Evolutionary conservation across 64 coral and sea anemone genomes (phyloP), one percentile per base, ranked within the genome.

Genomic region (Actinia equina): DNA sequence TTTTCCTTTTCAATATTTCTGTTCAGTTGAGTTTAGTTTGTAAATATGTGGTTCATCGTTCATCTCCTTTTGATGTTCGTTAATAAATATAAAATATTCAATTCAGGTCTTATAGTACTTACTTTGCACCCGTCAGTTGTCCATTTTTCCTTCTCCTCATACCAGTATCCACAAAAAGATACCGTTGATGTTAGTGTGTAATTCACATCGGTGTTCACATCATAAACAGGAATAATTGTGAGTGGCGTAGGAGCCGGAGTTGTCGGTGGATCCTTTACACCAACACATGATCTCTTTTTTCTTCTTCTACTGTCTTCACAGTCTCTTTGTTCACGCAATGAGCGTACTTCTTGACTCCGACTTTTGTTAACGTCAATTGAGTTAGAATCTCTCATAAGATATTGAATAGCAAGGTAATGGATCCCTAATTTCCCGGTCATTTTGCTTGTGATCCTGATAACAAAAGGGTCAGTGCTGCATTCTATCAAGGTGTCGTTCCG

Each of bases 241-340:
- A 56, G 51, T 25, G 84, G 91, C 19, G 94, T 90, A 44, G 91
- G 94, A 57, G 87, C 88, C 18, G 79, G 90, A 25, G 77, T 89
- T 20, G 91, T 96, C 14, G 91, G 94, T 19, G 94, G 84, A 81
- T 92, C 84, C 61, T 96, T 96, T 10, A 96, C 91, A 53, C 82
- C 26, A 18, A 96, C 46, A 77, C 94, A 96, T n/a, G 94, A 92
- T 37, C 91, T 86, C 57, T 90, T 90, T 49, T 27, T 64, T 20
- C 91, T 83, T 56, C 85, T 82, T 30, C 41, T 84, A 19, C 46
- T 74, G 25, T 19, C 53, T 71, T n/a, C 76, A 43, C 91, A 93
- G 19, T 84, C 87, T 61, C 42, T 88, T 45, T 79, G 45, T 41
- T 74, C 44, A 23, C 49, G 20, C 17, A 54, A 12, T 74, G 12